A percentile compares a stretch with the other conserved stretches of the same genome.
Conservation (phyloP, 2,113 vertebrate genomes). For the Halcyon senegalensis region DNA sequence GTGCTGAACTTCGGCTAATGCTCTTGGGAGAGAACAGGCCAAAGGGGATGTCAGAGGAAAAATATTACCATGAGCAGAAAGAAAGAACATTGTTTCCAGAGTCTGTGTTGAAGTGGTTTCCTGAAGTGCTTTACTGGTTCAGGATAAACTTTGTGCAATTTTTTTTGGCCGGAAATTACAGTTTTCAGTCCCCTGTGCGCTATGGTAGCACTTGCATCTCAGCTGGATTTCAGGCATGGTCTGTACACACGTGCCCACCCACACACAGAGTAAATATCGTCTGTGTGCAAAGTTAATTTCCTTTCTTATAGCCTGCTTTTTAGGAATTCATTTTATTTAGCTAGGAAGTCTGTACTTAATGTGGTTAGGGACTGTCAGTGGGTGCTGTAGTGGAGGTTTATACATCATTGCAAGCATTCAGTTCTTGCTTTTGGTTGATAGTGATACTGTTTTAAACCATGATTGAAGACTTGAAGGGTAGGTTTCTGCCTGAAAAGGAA, state of each 20-base stretch:
- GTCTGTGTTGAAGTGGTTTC: background rate
- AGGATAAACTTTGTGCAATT: background rate
- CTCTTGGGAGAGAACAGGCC: background rate
- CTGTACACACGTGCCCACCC: background rate
- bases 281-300: background rate
- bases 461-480: background rate
- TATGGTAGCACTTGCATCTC: background rate
- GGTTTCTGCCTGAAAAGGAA: background rate
- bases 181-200: background rate
- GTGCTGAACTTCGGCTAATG: background rate
- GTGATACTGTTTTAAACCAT: background rate
- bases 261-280: background rate
- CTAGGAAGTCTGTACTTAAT: background rate
- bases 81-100: background rate
- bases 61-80: background rate
- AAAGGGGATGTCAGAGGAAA: background rate
- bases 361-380: background rate
- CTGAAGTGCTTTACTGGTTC: background rate
- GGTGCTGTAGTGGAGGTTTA: background rate
- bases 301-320: slow-evolving; percentile 15
- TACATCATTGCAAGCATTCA: background rate
- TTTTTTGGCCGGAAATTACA: background rate
- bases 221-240: slow-evolving; percentile 7
- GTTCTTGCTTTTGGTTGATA: background rate
- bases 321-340: slow-evolving; percentile 6